Base-by-base conservation (phyloP, 2,888 invertebrate species). In the Meiosimyza decipiens region DNA sequence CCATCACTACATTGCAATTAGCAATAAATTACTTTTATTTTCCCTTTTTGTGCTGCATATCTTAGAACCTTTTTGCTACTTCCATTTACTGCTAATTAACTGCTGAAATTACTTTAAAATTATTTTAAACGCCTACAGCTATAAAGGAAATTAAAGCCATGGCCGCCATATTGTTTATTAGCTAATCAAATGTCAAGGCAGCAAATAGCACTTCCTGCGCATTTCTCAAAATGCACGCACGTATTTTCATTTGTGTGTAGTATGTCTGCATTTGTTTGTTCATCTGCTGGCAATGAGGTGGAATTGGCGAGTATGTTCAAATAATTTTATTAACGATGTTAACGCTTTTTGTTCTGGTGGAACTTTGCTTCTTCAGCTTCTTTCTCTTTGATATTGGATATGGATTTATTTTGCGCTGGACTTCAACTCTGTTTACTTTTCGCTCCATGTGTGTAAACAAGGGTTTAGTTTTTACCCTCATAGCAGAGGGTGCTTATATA, bases 171-270 rank as follows among this genome's bases (percentile, higher is more conserved):
- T 40, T 33, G 54, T 67, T 68, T 59, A 49, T 50, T 57, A 68
- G 59, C 68, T 69, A 60, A 57, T 59, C 50, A 33, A 60, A 59
- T 59, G 59, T 28, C 68, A 59, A 59, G 60, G n/a, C 28, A 28
- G 28, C 2, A 40, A 40, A 4, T 3, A 7, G 33, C n/a, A 15
- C 15, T n/a, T 40, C 6, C 66, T 66, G 52, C 33, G 3, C 13
- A 13, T 5, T 51, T 3, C 15, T 28, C 22, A n/a, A 13, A 59
- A 6, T 28, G n/a, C 51, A 18, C 51, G 5, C 40, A 50, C 50
- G 11, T 22, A 49, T 49, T 18, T 50, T 18, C 28, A 63, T 40
- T 6, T 50, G 50, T 63, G 6, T 15, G 22, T 22, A 22, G 22
- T 22, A 22, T 22, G 40, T 9, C 40, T 40, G 40, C 40, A 40